Evolutionary conservation across 2,113 vertebrate genomes (phyloP).

Genomic region (Ondatra zibethicus): DNA sequence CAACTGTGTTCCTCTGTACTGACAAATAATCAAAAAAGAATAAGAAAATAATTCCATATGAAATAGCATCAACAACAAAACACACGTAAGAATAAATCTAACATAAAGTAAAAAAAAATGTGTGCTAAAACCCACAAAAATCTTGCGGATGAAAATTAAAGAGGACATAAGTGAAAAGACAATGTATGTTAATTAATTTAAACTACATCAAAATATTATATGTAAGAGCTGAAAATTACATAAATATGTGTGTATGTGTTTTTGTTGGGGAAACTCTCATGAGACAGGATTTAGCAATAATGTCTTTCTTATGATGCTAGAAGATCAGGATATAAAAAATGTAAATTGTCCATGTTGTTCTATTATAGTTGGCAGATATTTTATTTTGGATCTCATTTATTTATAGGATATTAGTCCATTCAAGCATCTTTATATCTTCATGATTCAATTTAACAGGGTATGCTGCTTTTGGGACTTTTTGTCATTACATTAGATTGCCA

Average conservation of each 20-base stretch:
- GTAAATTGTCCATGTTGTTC: neutral
- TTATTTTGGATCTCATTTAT: neutral
- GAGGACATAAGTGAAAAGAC: neutral
- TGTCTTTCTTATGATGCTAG: neutral
- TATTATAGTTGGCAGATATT: neutral
- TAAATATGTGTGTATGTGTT: neutral
- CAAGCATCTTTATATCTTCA: neutral
- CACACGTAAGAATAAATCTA: neutral
- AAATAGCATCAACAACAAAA: neutral
- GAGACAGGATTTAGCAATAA: neutral
- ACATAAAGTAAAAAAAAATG: neutral
- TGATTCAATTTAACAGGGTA: neutral
- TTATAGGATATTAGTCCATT: neutral
- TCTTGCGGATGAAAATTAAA: neutral
- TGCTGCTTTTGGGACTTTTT: neutral
- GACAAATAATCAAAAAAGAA: neutral
- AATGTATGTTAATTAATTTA: neutral
- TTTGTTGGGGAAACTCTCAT: too few species aligned
- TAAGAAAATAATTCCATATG: neutral
- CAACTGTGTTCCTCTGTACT: neutral
- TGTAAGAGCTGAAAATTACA: neutral
- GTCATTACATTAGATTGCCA: neutral
- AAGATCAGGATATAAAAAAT: neutral
- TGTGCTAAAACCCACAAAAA: neutral
- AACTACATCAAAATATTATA: neutral